phyloP scores from a whole-genome alignment of 2,888 invertebrate species.

The Ryuthela nishihirai region DNA sequence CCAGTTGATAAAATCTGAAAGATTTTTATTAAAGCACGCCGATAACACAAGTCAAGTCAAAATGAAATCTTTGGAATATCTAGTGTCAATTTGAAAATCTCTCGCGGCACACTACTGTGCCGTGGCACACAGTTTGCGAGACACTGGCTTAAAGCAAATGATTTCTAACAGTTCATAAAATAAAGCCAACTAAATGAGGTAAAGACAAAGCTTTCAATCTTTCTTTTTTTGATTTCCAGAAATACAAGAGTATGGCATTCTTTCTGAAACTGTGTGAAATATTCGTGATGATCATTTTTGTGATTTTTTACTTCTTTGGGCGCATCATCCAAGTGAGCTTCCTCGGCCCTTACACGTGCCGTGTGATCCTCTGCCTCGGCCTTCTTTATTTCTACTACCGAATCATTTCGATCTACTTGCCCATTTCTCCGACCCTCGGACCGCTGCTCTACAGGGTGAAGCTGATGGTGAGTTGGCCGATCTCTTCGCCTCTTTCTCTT shows the following conservation, averaged over 20 bases:
- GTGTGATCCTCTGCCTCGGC: constrained; percentile 49
- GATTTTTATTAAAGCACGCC: no score
- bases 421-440: constrained; percentile 53
- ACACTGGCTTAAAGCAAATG: no score
- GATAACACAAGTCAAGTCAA: no score
- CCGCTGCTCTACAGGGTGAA: constrained; percentile 54
- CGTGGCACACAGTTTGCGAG: no score
- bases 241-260: constrained; percentile 44
- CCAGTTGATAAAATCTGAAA: no score
- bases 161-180: no score
- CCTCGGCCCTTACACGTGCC: constrained; percentile 45
- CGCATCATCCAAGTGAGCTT: constrained; percentile 44
- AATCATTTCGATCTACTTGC: constrained; percentile 53
- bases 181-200: no score
- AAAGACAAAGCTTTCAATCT: not conserved
- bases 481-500: no score
- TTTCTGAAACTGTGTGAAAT: constrained; percentile 44
- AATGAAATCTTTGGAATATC: no score
- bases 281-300: constrained; percentile 43
- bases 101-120: no score
- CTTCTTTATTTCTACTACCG: constrained; percentile 55
- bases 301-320: constrained; percentile 46
- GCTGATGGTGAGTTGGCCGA: constrained; percentile 47
- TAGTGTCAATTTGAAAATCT: no score
- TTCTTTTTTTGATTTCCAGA: constrained; percentile 37